Conservation (phyloP, 2,888 invertebrate genomes). For the Trissolcus brochymenae region DNA sequence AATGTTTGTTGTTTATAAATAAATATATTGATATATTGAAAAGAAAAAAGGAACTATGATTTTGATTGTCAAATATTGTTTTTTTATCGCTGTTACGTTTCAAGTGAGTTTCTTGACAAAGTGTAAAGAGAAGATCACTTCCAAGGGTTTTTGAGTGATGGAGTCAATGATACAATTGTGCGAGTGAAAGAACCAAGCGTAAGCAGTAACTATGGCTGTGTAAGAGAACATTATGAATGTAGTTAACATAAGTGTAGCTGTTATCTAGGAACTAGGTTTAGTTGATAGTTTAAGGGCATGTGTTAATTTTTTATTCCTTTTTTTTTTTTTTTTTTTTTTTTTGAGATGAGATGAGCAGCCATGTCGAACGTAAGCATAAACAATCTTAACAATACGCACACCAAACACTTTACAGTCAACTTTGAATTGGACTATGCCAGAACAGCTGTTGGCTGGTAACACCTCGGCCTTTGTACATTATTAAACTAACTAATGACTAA, state of each 20-base stretch:
- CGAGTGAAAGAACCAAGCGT: constrained; percentile 56
- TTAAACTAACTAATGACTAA: constrained; percentile 70
- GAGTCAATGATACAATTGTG: constrained; percentile 2
- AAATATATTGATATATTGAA: too few relatives aligned
- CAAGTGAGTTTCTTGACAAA: too few relatives aligned
- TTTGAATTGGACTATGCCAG: constrained; percentile 1
- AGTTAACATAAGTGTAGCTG: constrained; percentile 73
- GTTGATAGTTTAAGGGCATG: constrained; percentile 71
- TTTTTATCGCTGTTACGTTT: too few relatives aligned
- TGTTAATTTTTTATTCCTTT: constrained; percentile 37
- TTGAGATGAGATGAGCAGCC: constrained; percentile 62
- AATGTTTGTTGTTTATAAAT: not conserved
- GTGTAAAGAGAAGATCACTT: not conserved
- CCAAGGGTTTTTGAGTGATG: constrained; percentile 2
- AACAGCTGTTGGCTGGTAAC: constrained; percentile 57
- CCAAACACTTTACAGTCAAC: not conserved
- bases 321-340: constrained; percentile 63
- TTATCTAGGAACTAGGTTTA: constrained; percentile 74
- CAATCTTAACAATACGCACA: constrained; percentile 4
- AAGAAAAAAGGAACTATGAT: too few relatives aligned
- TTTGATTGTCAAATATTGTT: too few relatives aligned
- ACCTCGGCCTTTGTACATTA: constrained; percentile 72
- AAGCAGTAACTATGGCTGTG: constrained; percentile 75
- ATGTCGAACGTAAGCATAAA: constrained; percentile 24
- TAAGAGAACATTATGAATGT: constrained; percentile 75